phyloP scores from a whole-genome alignment of 1,140 invertebrate species.

The Samia ricini region DNA sequence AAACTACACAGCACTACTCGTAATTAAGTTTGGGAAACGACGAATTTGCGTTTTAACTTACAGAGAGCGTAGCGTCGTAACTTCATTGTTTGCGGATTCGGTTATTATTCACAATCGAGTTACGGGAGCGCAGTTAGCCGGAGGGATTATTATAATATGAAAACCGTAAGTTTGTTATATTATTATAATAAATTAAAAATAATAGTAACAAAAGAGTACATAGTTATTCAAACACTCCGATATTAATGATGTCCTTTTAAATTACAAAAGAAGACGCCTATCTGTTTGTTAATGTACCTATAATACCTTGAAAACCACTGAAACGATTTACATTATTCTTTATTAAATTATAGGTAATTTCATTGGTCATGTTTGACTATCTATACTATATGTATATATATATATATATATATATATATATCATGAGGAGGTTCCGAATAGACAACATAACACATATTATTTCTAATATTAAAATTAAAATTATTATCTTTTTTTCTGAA shows the following conservation, averaged over 20 bases:
- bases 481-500: too few species aligned
- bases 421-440: too few species aligned
- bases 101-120: conserved; percentile 45
- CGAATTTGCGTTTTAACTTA: conserved; percentile 42
- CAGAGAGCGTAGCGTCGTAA: conserved; percentile 25
- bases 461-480: too few species aligned
- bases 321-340: too few species aligned
- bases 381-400: too few species aligned
- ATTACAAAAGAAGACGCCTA: too few species aligned
- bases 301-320: too few species aligned
- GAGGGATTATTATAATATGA: conserved; percentile 3
- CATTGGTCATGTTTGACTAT: too few species aligned
- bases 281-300: too few species aligned
- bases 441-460: too few species aligned
- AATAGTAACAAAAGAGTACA: neutral
- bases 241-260: neutral
- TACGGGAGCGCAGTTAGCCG: conserved; percentile 17
- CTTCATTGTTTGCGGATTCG: conserved; percentile 40
- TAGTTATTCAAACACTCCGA: neutral
- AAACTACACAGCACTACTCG: conserved; percentile 7
- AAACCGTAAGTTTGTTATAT: neutral
- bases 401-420: too few species aligned
- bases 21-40: conserved; percentile 38
- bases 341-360: too few species aligned
- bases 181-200: neutral